phyloP scores from a whole-genome alignment of 1,140 invertebrate species.

The Wasmannia auropunctata region DNA sequence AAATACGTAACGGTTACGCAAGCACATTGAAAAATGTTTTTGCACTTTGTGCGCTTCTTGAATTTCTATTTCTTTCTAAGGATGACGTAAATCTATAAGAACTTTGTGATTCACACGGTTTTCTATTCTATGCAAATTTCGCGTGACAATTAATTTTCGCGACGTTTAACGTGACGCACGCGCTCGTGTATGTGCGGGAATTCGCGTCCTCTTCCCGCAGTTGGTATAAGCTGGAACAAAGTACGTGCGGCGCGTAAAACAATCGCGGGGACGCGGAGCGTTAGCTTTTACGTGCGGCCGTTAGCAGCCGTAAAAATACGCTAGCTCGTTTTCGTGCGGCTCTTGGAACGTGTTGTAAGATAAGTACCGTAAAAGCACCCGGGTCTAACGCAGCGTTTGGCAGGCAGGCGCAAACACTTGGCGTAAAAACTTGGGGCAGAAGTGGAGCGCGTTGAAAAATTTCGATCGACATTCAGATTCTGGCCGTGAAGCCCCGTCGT shows the following conservation, averaged over 20 bases:
- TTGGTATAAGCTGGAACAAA: not conserved
- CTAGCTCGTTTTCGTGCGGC: constrained; percentile 7
- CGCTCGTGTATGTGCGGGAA: not conserved
- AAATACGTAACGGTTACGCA: not conserved
- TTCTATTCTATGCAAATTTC: not conserved
- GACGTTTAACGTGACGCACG: not conserved
- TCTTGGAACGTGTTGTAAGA: not conserved
- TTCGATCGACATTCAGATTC: constrained; percentile 17
- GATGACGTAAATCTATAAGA: not conserved
- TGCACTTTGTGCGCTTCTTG: not conserved
- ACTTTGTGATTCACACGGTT: not conserved
- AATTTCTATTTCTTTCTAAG: not conserved
- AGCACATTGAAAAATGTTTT: not conserved
- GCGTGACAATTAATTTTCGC: not conserved
- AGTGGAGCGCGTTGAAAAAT: constrained; percentile 53
- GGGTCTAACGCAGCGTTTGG: constrained; percentile 14
- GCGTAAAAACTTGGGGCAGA: not conserved
- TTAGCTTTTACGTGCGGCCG: constrained; percentile 7
- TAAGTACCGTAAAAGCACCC: not conserved
- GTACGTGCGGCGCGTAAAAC: not conserved
- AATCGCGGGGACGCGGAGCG: not conserved
- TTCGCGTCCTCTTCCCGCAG: not conserved
- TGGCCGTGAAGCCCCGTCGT: not conserved
- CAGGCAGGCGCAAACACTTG: constrained; percentile 35
- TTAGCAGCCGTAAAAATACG: constrained; percentile 34